Conservation (phyloP, 2,797 vertebrate species). For the Paedocypris micromegethes region DNA sequence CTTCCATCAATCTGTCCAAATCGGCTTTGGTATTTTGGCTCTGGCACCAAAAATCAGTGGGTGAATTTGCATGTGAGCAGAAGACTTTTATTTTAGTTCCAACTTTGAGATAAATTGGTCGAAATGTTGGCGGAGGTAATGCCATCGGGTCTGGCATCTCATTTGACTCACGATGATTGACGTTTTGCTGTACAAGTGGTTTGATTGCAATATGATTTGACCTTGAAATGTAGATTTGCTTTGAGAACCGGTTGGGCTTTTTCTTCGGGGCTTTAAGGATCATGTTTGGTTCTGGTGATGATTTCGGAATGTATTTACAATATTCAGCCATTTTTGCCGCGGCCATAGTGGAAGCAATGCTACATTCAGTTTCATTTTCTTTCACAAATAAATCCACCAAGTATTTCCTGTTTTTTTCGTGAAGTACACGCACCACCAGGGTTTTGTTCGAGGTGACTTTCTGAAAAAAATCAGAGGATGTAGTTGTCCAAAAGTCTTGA, state of each 20-base stretch:
- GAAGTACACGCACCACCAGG: conserved; percentile 67
- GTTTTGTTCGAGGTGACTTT: conserved; percentile 64
- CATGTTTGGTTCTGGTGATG: not conserved
- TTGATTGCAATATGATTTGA: not conserved
- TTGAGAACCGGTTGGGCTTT: too few relatives aligned
- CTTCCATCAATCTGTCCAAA: conserved; percentile 74
- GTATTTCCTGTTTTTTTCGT: conserved; percentile 63
- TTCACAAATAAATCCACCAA: conserved; percentile 66
- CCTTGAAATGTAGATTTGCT: not conserved
- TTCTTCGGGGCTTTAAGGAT: too few relatives aligned
- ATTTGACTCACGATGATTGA: not conserved
- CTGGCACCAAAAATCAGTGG: conserved; percentile 84
- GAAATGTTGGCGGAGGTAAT: conserved; percentile 50
- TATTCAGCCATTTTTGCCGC: conserved; percentile 68
- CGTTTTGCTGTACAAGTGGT: not conserved
- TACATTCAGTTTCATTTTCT: conserved; percentile 51
- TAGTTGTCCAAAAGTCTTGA: conserved; percentile 74
- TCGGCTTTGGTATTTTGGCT: conserved; percentile 56
- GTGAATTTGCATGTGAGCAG: conserved; percentile 69
- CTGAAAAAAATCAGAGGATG: conserved; percentile 73
- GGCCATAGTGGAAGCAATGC: conserved; percentile 66
- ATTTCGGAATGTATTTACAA: conserved; percentile 54
- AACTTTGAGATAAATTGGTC: conserved; percentile 66
- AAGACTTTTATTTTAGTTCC: conserved; percentile 70
- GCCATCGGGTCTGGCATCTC: not conserved